Evolutionary conservation across 2,888 invertebrate genomes (phyloP), one percentile per base, ranked within the genome.

Genomic region (Gonocerus acuteangulatus): DNA sequence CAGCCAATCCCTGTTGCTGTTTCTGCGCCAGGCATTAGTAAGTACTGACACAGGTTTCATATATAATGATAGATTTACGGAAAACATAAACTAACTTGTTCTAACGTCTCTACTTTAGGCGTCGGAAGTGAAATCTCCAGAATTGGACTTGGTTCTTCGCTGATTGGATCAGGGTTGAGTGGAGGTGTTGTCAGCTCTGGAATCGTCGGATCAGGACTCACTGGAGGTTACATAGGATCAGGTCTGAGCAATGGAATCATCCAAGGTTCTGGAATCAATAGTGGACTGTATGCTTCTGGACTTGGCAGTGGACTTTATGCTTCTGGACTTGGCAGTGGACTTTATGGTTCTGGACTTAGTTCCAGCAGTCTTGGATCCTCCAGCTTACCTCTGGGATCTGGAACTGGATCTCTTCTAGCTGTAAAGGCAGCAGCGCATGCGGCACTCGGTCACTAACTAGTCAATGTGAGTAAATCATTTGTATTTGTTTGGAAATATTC

Each of bases 1-100:
- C 58, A 64, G 39, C 60, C 67, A 0, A 63, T 64, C 7, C 60
- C 67, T 2, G 60, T 64, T 15, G 48, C 61, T 19, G 61, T 2
- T 27, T 48, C 15, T 62, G n/a, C n/a, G n/a, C n/a, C n/a, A n/a
- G n/a, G n/a, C n/a, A n/a, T 48, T 13, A 32, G 58, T 58, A 32
- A 45, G 34, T 27, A 34, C 18, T 58, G 7, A 23, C 15, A 2
- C 0, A 48, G 13, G 27, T 27, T 11, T 45, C 11, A 7, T 16
- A 11, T 11, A 13, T 45, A 7, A 9, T 16, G 45, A 16, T 45
- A 16, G 11, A 11, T n/a, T 9, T 27, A 27, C 27, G 9, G 27
- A 27, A 27, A n/a, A n/a, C n/a, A n/a, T n/a, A n/a, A n/a, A n/a
- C n/a, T n/a, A n/a, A n/a, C n/a, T n/a, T n/a, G n/a, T n/a, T n/a